Base-by-base conservation (phyloP, 2,888 invertebrate genomes). In the Harmothoe impar region DNA sequence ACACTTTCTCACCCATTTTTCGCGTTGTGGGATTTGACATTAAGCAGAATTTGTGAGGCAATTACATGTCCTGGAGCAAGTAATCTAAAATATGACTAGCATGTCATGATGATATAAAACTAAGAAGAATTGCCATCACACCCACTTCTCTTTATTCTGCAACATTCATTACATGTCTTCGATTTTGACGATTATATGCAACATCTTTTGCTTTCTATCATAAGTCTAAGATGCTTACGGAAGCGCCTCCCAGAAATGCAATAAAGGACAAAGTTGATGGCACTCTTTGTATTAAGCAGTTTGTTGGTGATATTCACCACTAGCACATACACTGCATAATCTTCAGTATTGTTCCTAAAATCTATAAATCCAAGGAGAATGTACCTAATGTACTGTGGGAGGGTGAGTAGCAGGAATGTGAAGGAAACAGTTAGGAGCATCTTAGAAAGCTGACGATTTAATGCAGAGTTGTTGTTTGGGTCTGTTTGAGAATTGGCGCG, bases 321-420 rank as follows among this genome's bases (percentile, higher is more conserved):
- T 17, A 84, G 51, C 0, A 84, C 35, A 84, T 84, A 84, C 12
- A 15, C 33, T 3, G 84, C 84, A 43, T 51, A 84, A 12, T 17
- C 25, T 10, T 10, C 15, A 17, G 3, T 20, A 51, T 17, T 84
- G 3, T 17, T 23, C 25, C 20, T 23, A 23, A 23, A n/a, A 35
- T 84, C 51, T 20, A 84, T 43, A 29, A 84, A 84, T 10, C 23
- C 25, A 25, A 33, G 33, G 10, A 84, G 5, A n/a, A 25, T 25
- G 29, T 84, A 84, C 3, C 84, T 17, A 35, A 84, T 84, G 43
- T 84, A 84, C 84, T 84, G 84, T 1, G 84, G 84, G 17, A 84
- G 29, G 10, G 84, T 84, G 0, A 84, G 43, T 20, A 51, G 1
- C n/a, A 84, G 43, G 20, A 84, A 84, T 1, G 84, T 84, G 43